phyloP scores from a whole-genome alignment of 2,113 vertebrate species.

The Cyphomyrus plagiostoma region DNA sequence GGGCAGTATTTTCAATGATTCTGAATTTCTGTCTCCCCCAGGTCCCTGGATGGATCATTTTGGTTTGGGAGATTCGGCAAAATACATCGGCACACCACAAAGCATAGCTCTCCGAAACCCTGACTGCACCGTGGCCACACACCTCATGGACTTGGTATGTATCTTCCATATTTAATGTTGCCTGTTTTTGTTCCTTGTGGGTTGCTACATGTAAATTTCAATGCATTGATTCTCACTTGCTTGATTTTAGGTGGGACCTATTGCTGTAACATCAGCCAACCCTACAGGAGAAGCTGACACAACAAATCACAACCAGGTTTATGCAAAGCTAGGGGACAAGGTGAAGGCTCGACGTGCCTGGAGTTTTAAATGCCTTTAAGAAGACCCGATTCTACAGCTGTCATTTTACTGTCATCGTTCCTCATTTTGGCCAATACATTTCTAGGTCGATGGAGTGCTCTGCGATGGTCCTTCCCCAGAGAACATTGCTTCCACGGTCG shows the following conservation, averaged over 20 bases:
- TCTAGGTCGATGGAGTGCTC: slow-evolving; percentile 77
- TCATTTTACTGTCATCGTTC: background rate
- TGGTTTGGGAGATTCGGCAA: slow-evolving; percentile 74
- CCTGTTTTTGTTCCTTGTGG: background rate
- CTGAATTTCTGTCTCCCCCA: slow-evolving; percentile 33
- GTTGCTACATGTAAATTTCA: background rate
- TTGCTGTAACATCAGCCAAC: slow-evolving; percentile 82
- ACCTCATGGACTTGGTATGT: slow-evolving; percentile 74
- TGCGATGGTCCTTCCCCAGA: slow-evolving; percentile 82
- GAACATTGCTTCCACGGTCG: slow-evolving; percentile 82
- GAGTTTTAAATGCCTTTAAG: background rate
- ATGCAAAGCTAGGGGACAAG: slow-evolving; percentile 77
- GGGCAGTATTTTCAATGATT: background rate
- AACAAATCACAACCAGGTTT: slow-evolving; percentile 86
- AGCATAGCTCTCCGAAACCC: slow-evolving; percentile 80
- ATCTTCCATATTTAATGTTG: background rate
- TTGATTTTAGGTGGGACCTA: slow-evolving; percentile 73
- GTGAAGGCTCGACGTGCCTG: slow-evolving; percentile 43
- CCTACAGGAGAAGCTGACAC: slow-evolving; percentile 86
- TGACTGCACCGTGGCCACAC: slow-evolving; percentile 76
- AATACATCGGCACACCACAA: slow-evolving; percentile 74
- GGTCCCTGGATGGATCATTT: slow-evolving; percentile 77
- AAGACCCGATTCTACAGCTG: background rate
- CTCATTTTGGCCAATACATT: slow-evolving; percentile 1
- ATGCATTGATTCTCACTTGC: background rate